Percentiles rank a stretch among this genome's conserved stretches.
phyloP scores from a whole-genome alignment of 2,797 vertebrate genomes.

The Staurois parvus region DNA sequence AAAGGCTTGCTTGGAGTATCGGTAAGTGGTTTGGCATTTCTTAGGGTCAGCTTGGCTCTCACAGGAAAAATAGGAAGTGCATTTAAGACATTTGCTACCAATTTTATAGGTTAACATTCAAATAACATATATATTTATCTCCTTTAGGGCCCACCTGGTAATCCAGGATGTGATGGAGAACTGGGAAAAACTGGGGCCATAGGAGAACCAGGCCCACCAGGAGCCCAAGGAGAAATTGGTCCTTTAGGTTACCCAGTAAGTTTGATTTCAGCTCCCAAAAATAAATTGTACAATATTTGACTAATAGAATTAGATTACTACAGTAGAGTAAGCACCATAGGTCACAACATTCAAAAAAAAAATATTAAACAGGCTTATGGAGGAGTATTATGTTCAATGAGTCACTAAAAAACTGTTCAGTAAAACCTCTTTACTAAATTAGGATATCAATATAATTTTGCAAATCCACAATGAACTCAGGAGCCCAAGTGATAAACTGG shows the following conservation, averaged over 20 bases:
- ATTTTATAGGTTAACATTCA: background rate
- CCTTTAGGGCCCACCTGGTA: conserved; percentile 79
- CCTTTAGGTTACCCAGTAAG: conserved; percentile 83
- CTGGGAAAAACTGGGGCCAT: conserved; percentile 78
- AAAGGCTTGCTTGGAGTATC: conserved; percentile 79
- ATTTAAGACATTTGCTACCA: background rate
- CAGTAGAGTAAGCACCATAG: too few species aligned
- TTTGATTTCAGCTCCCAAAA: background rate
- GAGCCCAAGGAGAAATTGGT: conserved; percentile 76
- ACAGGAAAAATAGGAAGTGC: background rate
- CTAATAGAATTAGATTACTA: too few species aligned
- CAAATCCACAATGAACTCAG: too few species aligned
- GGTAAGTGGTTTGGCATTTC: conserved; percentile 73
- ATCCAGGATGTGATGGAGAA: conserved; percentile 73
- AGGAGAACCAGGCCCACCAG: conserved; percentile 78
- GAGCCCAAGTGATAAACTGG: too few species aligned
- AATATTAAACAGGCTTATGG: too few species aligned
- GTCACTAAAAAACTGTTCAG: too few species aligned
- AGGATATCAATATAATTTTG: too few species aligned
- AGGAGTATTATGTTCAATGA: too few species aligned
- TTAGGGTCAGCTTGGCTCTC: background rate
- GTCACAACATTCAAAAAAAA: too few species aligned
- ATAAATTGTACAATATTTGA: too few species aligned
- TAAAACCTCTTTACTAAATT: too few species aligned
- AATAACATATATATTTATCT: background rate